phyloP scores from a whole-genome alignment of 2,113 vertebrate genomes.

The Maccullochella peelii region DNA sequence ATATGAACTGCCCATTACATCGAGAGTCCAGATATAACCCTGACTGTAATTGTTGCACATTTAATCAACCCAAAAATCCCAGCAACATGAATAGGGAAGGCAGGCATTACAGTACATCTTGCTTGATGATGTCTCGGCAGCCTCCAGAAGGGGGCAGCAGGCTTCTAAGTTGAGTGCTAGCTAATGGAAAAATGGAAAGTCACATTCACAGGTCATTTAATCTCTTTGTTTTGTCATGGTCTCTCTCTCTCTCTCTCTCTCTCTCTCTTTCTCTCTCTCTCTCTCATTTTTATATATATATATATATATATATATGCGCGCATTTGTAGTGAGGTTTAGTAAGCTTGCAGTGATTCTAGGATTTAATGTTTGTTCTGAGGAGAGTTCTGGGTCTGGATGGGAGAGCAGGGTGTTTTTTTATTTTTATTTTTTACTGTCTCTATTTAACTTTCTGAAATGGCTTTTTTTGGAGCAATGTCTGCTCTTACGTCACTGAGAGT shows the following conservation, averaged over 20 bases:
- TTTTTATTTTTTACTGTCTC: conserved; percentile 31
- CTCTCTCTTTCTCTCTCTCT: conserved; percentile 20
- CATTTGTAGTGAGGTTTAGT: conserved; percentile 37
- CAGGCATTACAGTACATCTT: not conserved
- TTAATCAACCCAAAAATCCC: conserved; percentile 5
- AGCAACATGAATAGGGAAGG: not conserved
- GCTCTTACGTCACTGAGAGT: conserved; percentile 43
- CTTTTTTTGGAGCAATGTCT: conserved; percentile 24
- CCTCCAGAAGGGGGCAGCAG: conserved; percentile 82
- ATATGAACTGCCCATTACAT: not conserved
- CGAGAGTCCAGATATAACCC: not conserved
- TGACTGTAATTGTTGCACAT: not conserved
- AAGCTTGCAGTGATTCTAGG: conserved; percentile 57
- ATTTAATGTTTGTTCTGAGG: conserved; percentile 61
- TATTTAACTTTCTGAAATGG: conserved; percentile 40
- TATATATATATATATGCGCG: too few species aligned
- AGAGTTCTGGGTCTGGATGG: conserved; percentile 39
- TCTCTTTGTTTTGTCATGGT: conserved; percentile 81
- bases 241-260: conserved; percentile 42
- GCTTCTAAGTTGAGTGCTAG: conserved; percentile 58
- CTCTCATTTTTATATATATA: too few species aligned
- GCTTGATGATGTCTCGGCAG: not conserved
- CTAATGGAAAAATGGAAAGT: conserved; percentile 69
- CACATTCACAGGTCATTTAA: conserved; percentile 84
- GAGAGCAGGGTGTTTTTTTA: conserved; percentile 8